Percentiles rank a stretch among this genome's conserved stretches.
These are phyloP conservation scores for Danio albolineatus DNA, from an alignment of 2,797 vertebrate species.

Conservation along the genomic window DNA sequence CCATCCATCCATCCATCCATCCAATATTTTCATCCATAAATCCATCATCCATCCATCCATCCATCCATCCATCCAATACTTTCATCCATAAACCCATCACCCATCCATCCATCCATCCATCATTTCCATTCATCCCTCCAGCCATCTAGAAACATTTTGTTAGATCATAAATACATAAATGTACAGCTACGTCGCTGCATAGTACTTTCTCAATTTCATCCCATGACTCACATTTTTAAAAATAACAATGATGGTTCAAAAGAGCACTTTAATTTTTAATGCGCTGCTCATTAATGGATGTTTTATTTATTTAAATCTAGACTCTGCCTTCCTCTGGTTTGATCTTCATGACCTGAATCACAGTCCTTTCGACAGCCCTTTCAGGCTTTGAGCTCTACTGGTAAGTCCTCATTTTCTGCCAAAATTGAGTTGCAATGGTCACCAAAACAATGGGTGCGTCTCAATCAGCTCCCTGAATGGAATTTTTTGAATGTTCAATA, in stretches of 20 bases:
- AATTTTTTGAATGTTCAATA: too few relatives aligned
- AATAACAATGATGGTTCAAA: constrained; percentile 11
- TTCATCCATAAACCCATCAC: too few relatives aligned
- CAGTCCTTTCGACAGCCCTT: background rate
- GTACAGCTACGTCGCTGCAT: background rate
- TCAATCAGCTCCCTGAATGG: too few relatives aligned
- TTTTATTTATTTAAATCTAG: constrained; percentile 18
- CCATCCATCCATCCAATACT: too few relatives aligned
- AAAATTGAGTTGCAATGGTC: background rate
- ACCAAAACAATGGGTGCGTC: too few relatives aligned
- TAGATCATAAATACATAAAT: constrained; percentile 3
- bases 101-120: too few relatives aligned
- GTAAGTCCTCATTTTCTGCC: background rate
- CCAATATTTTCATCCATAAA: too few relatives aligned
- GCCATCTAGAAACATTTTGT: background rate
- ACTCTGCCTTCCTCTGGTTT: constrained; percentile 1
- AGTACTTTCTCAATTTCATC: background rate
- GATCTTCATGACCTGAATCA: background rate
- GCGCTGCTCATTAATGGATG: constrained; percentile 27
- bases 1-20: too few relatives aligned
- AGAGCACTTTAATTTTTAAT: constrained; percentile 20
- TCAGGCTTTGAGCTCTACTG: background rate
- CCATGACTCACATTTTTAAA: constrained; percentile 1
- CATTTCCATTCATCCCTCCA: too few relatives aligned
- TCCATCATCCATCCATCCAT: too few relatives aligned